Conservation (phyloP, 2,888 invertebrate genomes). For the Eucriotettix oculatus region DNA sequence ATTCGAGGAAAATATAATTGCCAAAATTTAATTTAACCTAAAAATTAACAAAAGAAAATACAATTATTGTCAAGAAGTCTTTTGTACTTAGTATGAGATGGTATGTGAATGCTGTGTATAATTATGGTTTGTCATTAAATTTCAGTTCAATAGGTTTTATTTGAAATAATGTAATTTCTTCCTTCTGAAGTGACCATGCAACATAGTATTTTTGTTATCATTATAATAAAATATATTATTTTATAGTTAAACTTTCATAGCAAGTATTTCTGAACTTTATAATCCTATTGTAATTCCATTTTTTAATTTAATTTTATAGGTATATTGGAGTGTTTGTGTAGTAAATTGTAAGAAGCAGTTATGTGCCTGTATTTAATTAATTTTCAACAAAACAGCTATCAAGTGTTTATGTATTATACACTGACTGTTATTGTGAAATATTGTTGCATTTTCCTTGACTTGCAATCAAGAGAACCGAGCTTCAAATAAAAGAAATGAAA, state of each 20-base stretch:
- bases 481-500: constrained; percentile 5
- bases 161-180: background rate
- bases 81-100: constrained; percentile 10
- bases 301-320: background rate
- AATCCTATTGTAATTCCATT: background rate
- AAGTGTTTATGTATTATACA: background rate
- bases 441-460: background rate
- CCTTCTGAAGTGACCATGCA: background rate
- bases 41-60: background rate
- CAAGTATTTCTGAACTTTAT: background rate
- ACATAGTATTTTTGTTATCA: constrained; percentile 2
- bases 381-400: background rate
- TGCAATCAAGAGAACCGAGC: constrained; percentile 10
- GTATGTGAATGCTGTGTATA: constrained; percentile 4
- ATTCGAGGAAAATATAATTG: background rate
- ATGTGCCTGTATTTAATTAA: no score
- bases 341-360: no score
- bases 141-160: background rate
- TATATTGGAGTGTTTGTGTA: background rate
- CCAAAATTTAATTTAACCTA: background rate
- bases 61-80: background rate
- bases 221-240: constrained; percentile 1
- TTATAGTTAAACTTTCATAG: background rate
- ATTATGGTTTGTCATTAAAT: background rate
- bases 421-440: constrained; percentile 1